These are phyloP conservation scores for Champsocephalus gunnari DNA, from an alignment of 2,797 vertebrate species.

Conservation along the genomic window DNA sequence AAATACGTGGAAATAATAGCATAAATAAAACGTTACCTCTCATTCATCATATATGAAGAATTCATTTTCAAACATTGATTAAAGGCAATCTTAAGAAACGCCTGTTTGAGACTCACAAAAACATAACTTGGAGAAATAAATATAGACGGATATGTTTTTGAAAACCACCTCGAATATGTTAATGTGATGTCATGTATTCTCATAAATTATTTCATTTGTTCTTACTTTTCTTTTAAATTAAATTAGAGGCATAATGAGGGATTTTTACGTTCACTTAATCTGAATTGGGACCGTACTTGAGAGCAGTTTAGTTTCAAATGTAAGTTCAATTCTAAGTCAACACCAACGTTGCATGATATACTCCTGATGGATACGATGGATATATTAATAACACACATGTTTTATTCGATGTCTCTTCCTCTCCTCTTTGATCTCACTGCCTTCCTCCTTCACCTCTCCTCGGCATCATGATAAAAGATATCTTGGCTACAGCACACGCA, in stretches of 20 bases:
- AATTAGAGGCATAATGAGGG: background rate
- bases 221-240: background rate
- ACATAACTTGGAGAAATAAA: no score
- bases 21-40: no score
- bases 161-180: no score
- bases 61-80: no score
- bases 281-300: background rate
- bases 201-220: no score
- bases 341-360: background rate
- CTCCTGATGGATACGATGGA: background rate
- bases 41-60: no score
- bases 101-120: no score
- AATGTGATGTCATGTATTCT: no score
- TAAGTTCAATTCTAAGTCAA: background rate
- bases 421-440: conserved; percentile 15
- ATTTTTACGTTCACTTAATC: background rate
- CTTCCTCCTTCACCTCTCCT: conserved; percentile 1
- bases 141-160: no score
- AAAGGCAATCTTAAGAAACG: no score
- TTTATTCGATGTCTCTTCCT: conserved; percentile 10
- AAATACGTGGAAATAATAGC: no score
- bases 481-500: background rate
- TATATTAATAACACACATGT: background rate
- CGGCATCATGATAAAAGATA: conserved; percentile 18
- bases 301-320: background rate